These are phyloP conservation scores for Indri indri DNA, from an alignment of 2,113 vertebrate genomes.

Conservation along the genomic window DNA sequence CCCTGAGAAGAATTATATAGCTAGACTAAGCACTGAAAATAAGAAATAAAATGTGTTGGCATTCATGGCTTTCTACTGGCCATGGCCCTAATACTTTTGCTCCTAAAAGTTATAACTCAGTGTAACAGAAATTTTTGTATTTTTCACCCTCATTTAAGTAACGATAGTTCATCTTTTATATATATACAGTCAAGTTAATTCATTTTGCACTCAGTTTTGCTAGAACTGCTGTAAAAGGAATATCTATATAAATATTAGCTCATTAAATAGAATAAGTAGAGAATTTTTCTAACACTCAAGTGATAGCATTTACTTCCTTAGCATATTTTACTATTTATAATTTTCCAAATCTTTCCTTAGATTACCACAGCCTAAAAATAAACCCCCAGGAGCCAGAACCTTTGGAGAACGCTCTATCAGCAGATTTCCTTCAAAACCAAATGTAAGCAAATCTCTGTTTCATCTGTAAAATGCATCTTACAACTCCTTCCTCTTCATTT, in stretches of 20 bases:
- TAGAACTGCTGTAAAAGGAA: background rate
- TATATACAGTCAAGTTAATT: background rate
- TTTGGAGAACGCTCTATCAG: constrained; percentile 76
- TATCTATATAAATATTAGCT: background rate
- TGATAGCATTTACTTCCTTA: constrained; percentile 2
- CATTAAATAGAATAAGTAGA: background rate
- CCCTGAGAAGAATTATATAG: background rate
- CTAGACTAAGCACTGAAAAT: background rate
- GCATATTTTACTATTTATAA: constrained; percentile 37
- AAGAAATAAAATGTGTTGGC: background rate
- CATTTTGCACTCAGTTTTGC: background rate
- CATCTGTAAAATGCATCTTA: background rate
- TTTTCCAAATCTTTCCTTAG: constrained; percentile 69
- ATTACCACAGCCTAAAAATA: constrained; percentile 77
- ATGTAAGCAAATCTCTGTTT: constrained; percentile 75
- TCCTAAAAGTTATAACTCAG: constrained; percentile 6
- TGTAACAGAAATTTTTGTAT: background rate
- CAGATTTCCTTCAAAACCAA: constrained; percentile 47
- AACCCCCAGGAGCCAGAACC: constrained; percentile 75
- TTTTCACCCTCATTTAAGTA: background rate
- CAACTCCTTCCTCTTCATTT: background rate
- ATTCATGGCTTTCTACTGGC: background rate
- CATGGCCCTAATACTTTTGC: background rate
- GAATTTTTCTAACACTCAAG: background rate
- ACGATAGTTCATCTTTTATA: background rate